These are phyloP conservation scores for Melieria omissa DNA, from an alignment of 2,888 invertebrate genomes.

Conservation along the genomic window DNA sequence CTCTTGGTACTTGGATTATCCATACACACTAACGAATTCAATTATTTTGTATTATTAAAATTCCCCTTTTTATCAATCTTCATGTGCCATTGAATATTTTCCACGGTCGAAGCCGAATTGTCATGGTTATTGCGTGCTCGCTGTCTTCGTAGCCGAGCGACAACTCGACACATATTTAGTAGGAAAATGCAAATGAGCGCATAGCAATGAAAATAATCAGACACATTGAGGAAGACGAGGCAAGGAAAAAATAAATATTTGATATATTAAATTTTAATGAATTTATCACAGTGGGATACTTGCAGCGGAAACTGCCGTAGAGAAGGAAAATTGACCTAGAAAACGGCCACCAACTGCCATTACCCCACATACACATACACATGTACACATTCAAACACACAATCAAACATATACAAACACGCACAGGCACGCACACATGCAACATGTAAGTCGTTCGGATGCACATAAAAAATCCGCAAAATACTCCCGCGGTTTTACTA, in stretches of 20 bases:
- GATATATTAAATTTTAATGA: constrained; percentile 5
- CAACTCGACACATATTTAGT: background rate
- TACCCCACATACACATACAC: constrained; percentile 37
- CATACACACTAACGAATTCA: too few species aligned
- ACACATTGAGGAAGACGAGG: too few species aligned
- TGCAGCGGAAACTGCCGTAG: background rate
- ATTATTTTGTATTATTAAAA: too few species aligned
- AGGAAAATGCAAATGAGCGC: constrained; percentile 17
- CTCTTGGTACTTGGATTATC: too few species aligned
- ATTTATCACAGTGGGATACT: background rate
- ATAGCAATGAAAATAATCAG: too few species aligned
- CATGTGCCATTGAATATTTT: too few species aligned
- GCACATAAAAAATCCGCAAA: background rate
- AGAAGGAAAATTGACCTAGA: constrained; percentile 15
- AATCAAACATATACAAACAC: background rate
- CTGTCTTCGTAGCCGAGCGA: too few species aligned
- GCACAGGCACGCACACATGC: too few species aligned
- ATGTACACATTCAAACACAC: background rate
- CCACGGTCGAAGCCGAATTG: too few species aligned
- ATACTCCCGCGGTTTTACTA: background rate
- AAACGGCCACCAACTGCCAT: constrained; percentile 2
- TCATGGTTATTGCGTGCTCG: too few species aligned
- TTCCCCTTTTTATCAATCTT: too few species aligned
- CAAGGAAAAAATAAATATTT: constrained; percentile 17
- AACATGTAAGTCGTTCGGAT: background rate